These are phyloP conservation scores for Galemys pyrenaicus DNA, from an alignment of 2,113 vertebrate species.

Conservation along the genomic window DNA sequence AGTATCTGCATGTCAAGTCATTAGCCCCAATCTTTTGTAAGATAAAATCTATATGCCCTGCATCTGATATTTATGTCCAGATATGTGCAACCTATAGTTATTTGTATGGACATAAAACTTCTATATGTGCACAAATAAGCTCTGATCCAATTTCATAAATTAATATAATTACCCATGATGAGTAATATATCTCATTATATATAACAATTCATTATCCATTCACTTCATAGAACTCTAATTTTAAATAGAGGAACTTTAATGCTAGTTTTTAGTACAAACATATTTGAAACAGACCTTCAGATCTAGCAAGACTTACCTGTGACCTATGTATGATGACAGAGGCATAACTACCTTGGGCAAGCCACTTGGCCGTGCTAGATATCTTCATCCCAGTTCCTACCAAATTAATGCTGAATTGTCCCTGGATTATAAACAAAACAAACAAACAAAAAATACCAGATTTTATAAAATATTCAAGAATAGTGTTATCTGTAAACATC, in stretches of 20 bases:
- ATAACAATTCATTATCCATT: background rate
- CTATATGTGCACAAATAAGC: background rate
- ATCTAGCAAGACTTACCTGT: slow-evolving; percentile 86
- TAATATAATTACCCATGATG: background rate
- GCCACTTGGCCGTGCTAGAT: slow-evolving; percentile 91
- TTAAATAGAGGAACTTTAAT: background rate
- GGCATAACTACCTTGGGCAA: slow-evolving; percentile 94
- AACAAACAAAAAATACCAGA: background rate
- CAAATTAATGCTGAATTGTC: slow-evolving; percentile 97
- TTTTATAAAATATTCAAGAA: slow-evolving; percentile 6
- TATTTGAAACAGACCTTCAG: background rate
- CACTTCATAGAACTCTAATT: background rate
- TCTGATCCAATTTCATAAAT: background rate
- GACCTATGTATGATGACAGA: slow-evolving; percentile 93
- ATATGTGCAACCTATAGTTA: background rate
- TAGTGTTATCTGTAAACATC: background rate
- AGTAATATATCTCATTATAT: background rate
- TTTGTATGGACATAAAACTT: background rate
- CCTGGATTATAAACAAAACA: slow-evolving; percentile 82
- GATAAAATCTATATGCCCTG: background rate
- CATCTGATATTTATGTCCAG: background rate
- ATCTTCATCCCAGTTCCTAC: slow-evolving; percentile 93
- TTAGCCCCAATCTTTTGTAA: background rate
- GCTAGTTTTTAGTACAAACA: background rate
- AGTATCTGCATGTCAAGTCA: background rate